These are phyloP conservation scores for Ochotona curzoniae DNA, from an alignment of 2,113 vertebrate species.

Conservation along the genomic window DNA sequence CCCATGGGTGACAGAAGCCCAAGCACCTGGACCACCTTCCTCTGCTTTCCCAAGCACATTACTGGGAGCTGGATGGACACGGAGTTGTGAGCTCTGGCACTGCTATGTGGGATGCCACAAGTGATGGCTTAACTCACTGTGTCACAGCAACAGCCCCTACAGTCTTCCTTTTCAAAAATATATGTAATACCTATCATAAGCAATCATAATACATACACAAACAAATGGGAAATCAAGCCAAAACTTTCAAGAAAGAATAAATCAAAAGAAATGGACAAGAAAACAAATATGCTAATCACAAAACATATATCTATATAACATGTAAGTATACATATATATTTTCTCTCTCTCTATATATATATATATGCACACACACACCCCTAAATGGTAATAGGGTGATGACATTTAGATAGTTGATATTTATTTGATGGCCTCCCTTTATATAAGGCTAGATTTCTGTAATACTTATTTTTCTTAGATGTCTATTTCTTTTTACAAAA, in stretches of 20 bases:
- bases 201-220: neutral
- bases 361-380: neutral
- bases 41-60: too few relatives aligned
- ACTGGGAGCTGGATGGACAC: too few relatives aligned
- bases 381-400: neutral
- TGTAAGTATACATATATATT: neutral
- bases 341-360: neutral
- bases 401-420: neutral
- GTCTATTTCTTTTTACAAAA: neutral
- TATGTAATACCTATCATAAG: constrained; percentile 48
- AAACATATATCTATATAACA: neutral
- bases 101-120: too few relatives aligned
- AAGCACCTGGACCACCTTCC: too few relatives aligned
- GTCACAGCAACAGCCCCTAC: neutral
- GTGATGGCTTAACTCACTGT: too few relatives aligned
- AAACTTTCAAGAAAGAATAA: neutral
- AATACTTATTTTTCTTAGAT: constrained; percentile 33
- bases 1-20: too few relatives aligned
- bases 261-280: constrained; percentile 15
- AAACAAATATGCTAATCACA: constrained; percentile 19
- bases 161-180: constrained; percentile 25
- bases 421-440: neutral
- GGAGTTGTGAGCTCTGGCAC: too few relatives aligned
- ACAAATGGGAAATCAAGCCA: neutral
- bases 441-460: constrained; percentile 5